Base-by-base conservation (phyloP, 2,113 vertebrate species). In the Anthoscopus minutus region DNA sequence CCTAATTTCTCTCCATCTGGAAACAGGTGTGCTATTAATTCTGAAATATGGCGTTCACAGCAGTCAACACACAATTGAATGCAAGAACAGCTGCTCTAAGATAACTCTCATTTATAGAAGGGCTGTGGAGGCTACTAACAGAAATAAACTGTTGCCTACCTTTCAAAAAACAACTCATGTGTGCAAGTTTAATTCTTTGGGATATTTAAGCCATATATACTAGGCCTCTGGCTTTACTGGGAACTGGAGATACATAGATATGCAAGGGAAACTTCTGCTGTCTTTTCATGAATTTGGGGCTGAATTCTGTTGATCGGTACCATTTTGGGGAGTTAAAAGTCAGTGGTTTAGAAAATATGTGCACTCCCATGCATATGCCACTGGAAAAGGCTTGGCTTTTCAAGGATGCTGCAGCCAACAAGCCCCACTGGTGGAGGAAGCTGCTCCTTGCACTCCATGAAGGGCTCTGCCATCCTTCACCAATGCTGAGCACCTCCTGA, bases 1-100 rank as follows among this genome's bases (percentile, higher is more conserved):
- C 89, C 86, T 94, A 24, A 90, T 90, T 94, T 88, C 69, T 81
- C 40, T 81, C 73, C 88, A 84, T 89, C 80, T 90, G 88, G 79
- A 93, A 47, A 79, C 64, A 92, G 74, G 56, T 80, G 79, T 90
- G 85, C 50, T 80, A 73, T 87, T 91, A 88, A 81, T 89, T 73
- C 85, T 77, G 79, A 89, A 94, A 91, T 60, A 87, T 2, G 38
- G 62, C 51, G 62, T 44, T 85, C 76, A 51, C 64, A 69, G 30
- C 31, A 44, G 42, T 13, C 44, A 95, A 53, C 20, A 71, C 72
- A n/a, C 2, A 1, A 71, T 3, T 56, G 89, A 83, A 76, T 30
- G 48, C 40, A 90, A 56, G 60, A 92, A 88, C 88, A 96, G 58
- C 94, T 94, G 86, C 40, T 81, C 80, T 58, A 44, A 74, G 58